phyloP scores from a whole-genome alignment of 2,113 vertebrate genomes.

The Columba livia region DNA sequence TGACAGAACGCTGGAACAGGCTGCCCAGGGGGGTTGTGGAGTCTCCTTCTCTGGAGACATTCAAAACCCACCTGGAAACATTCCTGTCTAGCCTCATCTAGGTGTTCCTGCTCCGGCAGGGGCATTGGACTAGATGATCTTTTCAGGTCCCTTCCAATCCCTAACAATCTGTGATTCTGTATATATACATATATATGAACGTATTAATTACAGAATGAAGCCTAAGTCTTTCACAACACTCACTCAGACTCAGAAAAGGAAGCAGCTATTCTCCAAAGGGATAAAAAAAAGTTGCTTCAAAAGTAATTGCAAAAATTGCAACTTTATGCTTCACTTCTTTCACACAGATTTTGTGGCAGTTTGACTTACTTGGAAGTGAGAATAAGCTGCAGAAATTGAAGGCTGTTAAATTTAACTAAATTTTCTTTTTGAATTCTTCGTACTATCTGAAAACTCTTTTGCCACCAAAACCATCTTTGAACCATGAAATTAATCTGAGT shows the following conservation, averaged over 20 bases:
- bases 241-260: background rate
- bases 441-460: background rate
- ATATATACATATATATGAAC: background rate
- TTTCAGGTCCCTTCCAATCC: too few relatives aligned
- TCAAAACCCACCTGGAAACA: too few relatives aligned
- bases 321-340: background rate
- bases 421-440: background rate
- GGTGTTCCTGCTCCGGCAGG: too few relatives aligned
- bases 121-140: too few relatives aligned
- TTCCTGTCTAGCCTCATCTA: too few relatives aligned
- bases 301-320: background rate
- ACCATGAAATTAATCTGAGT: background rate
- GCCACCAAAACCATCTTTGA: background rate
- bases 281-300: background rate
- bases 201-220: background rate
- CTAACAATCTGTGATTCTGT: too few relatives aligned
- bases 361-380: background rate
- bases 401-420: background rate
- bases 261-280: background rate
- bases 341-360: background rate
- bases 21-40: too few relatives aligned
- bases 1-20: too few relatives aligned
- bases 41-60: too few relatives aligned
- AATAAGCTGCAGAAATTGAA: constrained; percentile 8
- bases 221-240: background rate